These are phyloP conservation scores for Drosophila mulleri DNA, from an alignment of 2,888 invertebrate species.

Conservation along the genomic window DNA sequence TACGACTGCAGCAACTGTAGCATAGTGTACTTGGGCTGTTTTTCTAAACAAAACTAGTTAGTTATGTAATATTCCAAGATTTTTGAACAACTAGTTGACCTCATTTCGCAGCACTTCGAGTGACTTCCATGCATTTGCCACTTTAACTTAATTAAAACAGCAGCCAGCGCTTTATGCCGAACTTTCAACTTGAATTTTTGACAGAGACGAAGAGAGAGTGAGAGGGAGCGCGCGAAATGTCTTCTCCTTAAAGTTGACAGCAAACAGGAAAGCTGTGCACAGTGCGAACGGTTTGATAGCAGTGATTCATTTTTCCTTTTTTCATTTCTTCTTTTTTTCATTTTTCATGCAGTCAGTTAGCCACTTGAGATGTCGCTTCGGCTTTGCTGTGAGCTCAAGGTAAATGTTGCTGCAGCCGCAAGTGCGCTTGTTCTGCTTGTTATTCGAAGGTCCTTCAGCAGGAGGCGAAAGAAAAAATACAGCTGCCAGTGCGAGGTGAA, in stretches of 20 bases:
- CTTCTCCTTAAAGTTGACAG: slow-evolving; percentile 14
- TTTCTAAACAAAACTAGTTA: slow-evolving; percentile 50
- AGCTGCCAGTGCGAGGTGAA: slow-evolving; percentile 24
- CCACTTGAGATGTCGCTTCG: slow-evolving; percentile 34
- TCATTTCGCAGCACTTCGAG: slow-evolving; percentile 35
- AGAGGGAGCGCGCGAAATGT: background rate
- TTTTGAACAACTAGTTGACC: slow-evolving; percentile 59
- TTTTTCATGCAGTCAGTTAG: slow-evolving; percentile 25
- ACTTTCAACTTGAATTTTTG: slow-evolving; percentile 12
- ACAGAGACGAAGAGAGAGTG: background rate
- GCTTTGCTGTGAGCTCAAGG: slow-evolving; percentile 35
- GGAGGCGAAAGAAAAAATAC: background rate
- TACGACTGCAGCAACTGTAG: background rate
- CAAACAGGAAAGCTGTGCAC: background rate
- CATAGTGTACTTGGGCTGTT: background rate
- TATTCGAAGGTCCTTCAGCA: slow-evolving; percentile 23
- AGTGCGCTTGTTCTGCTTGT: slow-evolving; percentile 21
- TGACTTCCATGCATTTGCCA: slow-evolving; percentile 23
- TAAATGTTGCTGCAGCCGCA: slow-evolving; percentile 28
- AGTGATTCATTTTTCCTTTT: background rate
- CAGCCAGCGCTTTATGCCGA: slow-evolving; percentile 10
- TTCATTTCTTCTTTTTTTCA: background rate
- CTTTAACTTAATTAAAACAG: slow-evolving; percentile 66
- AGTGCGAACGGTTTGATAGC: slow-evolving; percentile 9
- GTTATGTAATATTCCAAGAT: slow-evolving; percentile 61